Percentiles rank a stretch among this genome's conserved stretches.
phyloP scores from a whole-genome alignment of 2,888 invertebrate species.

The Koerneria pararmatus region DNA sequence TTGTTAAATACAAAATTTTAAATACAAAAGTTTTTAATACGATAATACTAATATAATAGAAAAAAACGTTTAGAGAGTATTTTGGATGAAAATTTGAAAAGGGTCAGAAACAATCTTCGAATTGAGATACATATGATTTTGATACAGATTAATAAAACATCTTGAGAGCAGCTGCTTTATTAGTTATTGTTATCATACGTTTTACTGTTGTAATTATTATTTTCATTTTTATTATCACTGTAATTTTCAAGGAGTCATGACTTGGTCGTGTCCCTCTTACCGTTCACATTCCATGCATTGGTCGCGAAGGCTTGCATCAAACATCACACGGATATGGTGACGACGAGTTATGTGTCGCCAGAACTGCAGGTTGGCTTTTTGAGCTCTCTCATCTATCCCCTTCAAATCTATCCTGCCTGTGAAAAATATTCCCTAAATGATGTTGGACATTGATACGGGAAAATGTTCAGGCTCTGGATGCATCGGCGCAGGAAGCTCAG shows the following conservation, averaged over 20 bases:
- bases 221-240: not conserved
- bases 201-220: not conserved
- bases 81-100: no score
- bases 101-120: no score
- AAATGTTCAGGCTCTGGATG: conserved; percentile 16
- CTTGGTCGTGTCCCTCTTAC: conserved; percentile 73
- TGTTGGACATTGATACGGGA: not conserved
- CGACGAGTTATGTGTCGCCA: conserved; percentile 87
- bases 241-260: conserved; percentile 64
- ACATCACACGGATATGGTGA: conserved; percentile 85
- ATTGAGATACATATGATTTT: no score
- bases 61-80: no score
- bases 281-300: conserved; percentile 81
- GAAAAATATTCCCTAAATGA: no score
- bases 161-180: no score
- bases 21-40: no score
- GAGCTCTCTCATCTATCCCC: not conserved
- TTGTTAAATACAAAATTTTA: no score
- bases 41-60: no score
- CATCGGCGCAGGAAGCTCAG: conserved; percentile 75
- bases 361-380: conserved; percentile 71
- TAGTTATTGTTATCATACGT: no score
- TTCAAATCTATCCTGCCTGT: not conserved
- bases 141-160: no score
- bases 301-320: conserved; percentile 81